These are phyloP conservation scores for Diabrotica undecimpunctata DNA, from an alignment of 1,140 invertebrate species.

Conservation along the genomic window DNA sequence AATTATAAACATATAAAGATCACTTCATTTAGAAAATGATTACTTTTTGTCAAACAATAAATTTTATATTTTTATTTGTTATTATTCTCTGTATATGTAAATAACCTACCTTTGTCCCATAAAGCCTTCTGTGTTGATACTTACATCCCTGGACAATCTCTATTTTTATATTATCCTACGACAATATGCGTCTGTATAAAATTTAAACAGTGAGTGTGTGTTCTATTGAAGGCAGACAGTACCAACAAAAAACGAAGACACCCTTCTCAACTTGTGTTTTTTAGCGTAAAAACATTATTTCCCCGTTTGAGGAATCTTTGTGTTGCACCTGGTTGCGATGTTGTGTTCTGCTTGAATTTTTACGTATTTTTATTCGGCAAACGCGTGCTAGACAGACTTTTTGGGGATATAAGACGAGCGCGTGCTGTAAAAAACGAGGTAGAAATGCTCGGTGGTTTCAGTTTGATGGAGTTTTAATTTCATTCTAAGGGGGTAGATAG, in stretches of 20 bases:
- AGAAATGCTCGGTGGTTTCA: neutral
- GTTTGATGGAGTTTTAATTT: conserved; percentile 1
- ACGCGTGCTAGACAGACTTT: conserved; percentile 18
- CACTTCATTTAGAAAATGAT: no score
- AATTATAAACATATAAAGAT: no score
- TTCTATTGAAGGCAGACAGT: conserved; percentile 11
- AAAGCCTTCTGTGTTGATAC: neutral
- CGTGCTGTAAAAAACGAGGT: conserved; percentile 14
- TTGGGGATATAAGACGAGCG: conserved; percentile 8
- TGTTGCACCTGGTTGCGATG: conserved; percentile 16
- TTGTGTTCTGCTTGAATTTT: conserved; percentile 16
- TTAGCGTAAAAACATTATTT: conserved; percentile 21
- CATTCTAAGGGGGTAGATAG: neutral
- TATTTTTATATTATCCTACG: conserved; percentile 7
- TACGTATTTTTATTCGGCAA: conserved; percentile 10
- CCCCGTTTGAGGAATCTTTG: conserved; percentile 19
- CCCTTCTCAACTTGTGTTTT: conserved; percentile 19
- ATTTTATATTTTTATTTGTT: no score
- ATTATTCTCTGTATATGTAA: no score
- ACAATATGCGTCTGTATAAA: conserved; percentile 14
- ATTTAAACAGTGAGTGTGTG: conserved; percentile 16
- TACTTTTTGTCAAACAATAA: no score
- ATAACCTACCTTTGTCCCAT: no score
- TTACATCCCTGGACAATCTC: neutral
- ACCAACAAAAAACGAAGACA: conserved; percentile 16